Conservation (phyloP, 37 sponge, comb jelly and placozoan genomes). For the Amphimedon queenslandica region DNA sequence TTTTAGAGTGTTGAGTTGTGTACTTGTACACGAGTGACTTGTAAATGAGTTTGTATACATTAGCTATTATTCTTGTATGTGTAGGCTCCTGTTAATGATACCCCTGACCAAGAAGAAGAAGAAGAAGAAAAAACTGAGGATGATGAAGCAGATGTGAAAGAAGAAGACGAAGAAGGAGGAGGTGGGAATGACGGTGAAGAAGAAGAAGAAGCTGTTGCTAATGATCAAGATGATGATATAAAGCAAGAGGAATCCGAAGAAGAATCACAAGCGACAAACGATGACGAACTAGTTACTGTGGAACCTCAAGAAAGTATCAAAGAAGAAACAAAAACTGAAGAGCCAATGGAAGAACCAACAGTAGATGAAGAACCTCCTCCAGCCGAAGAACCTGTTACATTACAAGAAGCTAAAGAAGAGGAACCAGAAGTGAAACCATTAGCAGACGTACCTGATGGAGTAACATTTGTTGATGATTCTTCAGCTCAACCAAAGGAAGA, state of each 20-base stretch:
- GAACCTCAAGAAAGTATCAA: not conserved
- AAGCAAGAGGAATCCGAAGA: not conserved
- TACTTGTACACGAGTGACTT: not conserved
- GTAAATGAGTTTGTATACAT: not conserved
- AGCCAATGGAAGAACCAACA: not conserved
- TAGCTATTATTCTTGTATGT: not conserved
- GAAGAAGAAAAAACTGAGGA: not conserved
- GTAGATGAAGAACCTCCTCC: too few species aligned
- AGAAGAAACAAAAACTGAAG: not conserved
- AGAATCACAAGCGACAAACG: not conserved
- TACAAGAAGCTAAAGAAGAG: not conserved
- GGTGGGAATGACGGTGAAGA: not conserved
- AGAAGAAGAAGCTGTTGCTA: conserved; percentile 3
- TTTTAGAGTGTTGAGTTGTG: too few species aligned
- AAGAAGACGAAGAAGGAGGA: not conserved
- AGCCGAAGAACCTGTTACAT: too few species aligned
- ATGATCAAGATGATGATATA: too few species aligned
- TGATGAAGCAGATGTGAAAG: not conserved
- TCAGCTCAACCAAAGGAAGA: not conserved
- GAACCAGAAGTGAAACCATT: conserved; percentile 1
- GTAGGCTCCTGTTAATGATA: not conserved
- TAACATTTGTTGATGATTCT: too few species aligned
- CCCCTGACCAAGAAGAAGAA: not conserved
- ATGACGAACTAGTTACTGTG: not conserved
- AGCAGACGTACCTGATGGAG: too few species aligned